Evolutionary conservation across 2,888 invertebrate genomes (phyloP).

Genomic region (Deroplatys truncata): DNA sequence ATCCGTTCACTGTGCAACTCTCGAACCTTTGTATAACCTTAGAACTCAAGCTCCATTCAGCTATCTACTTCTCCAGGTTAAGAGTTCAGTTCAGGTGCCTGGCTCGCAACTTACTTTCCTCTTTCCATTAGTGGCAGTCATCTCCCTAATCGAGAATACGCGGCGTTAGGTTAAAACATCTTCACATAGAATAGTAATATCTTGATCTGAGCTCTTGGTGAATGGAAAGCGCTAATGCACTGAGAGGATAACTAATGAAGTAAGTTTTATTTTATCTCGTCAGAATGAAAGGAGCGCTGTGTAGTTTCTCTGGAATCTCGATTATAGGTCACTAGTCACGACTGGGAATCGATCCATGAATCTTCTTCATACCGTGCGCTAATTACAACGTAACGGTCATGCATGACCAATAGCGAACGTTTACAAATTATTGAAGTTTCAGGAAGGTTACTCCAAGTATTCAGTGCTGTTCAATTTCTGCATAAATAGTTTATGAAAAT

Average conservation of each 20-base stretch:
- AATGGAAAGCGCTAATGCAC: background rate
- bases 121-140: background rate
- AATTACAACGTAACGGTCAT: background rate
- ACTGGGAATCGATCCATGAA: background rate
- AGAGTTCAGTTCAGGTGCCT: too few species aligned
- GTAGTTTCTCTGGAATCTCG: background rate
- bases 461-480: too few species aligned
- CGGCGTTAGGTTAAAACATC: background rate
- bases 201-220: background rate
- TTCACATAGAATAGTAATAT: background rate
- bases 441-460: too few species aligned
- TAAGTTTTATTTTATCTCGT: background rate
- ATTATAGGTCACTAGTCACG: background rate
- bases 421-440: too few species aligned
- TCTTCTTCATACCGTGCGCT: background rate
- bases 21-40: too few species aligned
- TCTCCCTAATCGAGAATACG: background rate
- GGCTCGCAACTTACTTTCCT: background rate
- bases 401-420: background rate
- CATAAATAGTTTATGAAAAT: too few species aligned
- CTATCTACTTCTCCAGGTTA: too few species aligned
- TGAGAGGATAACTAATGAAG: background rate
- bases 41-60: too few species aligned
- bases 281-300: background rate
- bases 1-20: too few species aligned